phyloP scores from a whole-genome alignment of 2,113 vertebrate species.

The Pyxicephalus adspersus region DNA sequence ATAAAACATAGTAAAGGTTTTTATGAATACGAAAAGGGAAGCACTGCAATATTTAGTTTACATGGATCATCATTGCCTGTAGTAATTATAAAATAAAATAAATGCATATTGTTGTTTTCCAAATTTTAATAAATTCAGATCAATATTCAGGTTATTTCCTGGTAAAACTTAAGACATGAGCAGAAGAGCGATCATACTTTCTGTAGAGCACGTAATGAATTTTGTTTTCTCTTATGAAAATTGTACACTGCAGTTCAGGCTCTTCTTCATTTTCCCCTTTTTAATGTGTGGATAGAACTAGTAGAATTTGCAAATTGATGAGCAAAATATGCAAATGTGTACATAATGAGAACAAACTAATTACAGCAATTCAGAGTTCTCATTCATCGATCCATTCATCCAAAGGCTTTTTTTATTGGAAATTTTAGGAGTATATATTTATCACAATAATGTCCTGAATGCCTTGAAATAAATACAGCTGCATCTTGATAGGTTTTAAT shows the following conservation, averaged over 20 bases:
- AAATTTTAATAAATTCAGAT: slow-evolving; percentile 30
- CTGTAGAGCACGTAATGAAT: slow-evolving; percentile 17
- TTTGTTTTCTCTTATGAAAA: slow-evolving; percentile 22
- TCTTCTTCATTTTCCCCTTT: slow-evolving; percentile 31
- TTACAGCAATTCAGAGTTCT: slow-evolving; percentile 35
- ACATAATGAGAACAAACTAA: slow-evolving; percentile 51
- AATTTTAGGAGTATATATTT: slow-evolving; percentile 34
- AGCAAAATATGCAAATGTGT: slow-evolving; percentile 50
- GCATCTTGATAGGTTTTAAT: neutral
- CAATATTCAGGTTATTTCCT: slow-evolving; percentile 13
- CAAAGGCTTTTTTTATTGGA: slow-evolving; percentile 37
- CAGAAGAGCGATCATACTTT: slow-evolving; percentile 4
- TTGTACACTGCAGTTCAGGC: neutral
- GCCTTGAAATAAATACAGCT: slow-evolving; percentile 34
- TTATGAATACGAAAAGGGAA: neutral
- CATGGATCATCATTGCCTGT: neutral
- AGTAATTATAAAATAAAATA: slow-evolving; percentile 1
- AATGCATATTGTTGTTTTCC: neutral
- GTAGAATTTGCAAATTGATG: slow-evolving; percentile 41
- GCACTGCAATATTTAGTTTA: neutral
- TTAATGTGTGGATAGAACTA: slow-evolving; percentile 19
- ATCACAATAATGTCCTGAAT: slow-evolving; percentile 23
- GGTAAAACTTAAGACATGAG: slow-evolving; percentile 8
- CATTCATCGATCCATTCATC: slow-evolving; percentile 53
- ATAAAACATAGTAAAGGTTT: neutral